Evolutionary conservation across 2,113 vertebrate species (phyloP).

Genomic region (Numida meleagris): DNA sequence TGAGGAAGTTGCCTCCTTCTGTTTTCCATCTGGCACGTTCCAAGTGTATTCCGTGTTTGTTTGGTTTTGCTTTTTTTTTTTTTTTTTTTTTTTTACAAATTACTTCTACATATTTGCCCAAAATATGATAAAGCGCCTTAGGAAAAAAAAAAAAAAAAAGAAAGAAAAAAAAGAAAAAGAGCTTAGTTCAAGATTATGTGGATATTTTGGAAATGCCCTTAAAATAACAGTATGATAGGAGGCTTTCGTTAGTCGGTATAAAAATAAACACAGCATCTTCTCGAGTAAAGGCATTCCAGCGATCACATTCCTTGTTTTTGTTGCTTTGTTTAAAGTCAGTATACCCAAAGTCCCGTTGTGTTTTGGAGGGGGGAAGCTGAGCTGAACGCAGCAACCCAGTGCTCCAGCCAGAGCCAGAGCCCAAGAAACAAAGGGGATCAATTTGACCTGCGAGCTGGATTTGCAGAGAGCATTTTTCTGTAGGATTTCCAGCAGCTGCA

Average conservation of each 20-base stretch:
- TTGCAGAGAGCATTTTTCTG: accelerated
- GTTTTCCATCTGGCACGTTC: accelerated
- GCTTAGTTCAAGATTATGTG: neutral
- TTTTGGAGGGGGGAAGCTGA: neutral
- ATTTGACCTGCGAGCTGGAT: neutral
- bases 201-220: neutral
- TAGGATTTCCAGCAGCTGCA: neutral
- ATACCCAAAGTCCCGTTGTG: neutral
- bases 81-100: too few species aligned
- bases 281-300: neutral
- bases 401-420: neutral
- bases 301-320: neutral
- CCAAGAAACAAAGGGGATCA: neutral
- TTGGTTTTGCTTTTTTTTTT: neutral
- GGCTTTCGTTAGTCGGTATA: neutral
- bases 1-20: neutral
- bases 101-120: too few species aligned
- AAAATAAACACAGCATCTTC: neutral
- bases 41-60: neutral
- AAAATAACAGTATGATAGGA: neutral
- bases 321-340: neutral
- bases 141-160: neutral
- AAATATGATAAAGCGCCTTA: too few species aligned
- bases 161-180: neutral
- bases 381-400: neutral